These are phyloP conservation scores for Ephydatia muelleri DNA, from an alignment of 37 sponge, comb jelly and placozoan species.

Conservation along the genomic window DNA sequence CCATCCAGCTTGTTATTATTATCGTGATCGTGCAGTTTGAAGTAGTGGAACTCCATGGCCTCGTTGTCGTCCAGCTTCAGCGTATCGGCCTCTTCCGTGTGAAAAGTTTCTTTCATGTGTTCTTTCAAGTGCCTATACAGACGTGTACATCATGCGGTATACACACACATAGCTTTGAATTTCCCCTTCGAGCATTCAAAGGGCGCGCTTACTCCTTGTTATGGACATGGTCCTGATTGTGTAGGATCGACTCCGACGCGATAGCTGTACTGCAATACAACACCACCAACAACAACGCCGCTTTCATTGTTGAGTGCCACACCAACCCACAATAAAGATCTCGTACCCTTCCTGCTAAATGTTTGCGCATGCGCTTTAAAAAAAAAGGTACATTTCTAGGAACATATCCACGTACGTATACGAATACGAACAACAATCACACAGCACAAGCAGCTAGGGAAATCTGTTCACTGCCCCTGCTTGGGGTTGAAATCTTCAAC, in stretches of 20 bases:
- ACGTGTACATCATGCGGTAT: background rate
- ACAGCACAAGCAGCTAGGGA: background rate
- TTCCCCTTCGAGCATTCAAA: background rate
- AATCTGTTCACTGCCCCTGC: background rate
- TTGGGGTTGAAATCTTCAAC: constrained; percentile 50
- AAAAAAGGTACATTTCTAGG: background rate
- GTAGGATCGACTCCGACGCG: background rate
- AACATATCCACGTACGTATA: background rate
- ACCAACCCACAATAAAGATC: too few relatives aligned
- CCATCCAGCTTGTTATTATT: constrained; percentile 87
- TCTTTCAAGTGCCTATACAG: constrained; percentile 52
- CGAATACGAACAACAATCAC: background rate
- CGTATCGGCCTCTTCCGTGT: constrained; percentile 25
- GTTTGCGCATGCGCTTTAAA: background rate
- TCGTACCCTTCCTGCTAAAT: background rate
- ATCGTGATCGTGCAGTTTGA: constrained; percentile 88
- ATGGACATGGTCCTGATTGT: background rate
- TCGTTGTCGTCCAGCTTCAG: constrained; percentile 61
- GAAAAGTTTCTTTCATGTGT: constrained; percentile 31
- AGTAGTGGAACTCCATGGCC: constrained; percentile 85
- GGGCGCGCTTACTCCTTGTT: background rate
- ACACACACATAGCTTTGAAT: background rate
- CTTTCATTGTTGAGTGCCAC: background rate
- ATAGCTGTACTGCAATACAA: background rate
- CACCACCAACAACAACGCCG: background rate